Evolutionary conservation across 2,888 invertebrate genomes (phyloP).

Genomic region (Muschampia plurimacula): DNA sequence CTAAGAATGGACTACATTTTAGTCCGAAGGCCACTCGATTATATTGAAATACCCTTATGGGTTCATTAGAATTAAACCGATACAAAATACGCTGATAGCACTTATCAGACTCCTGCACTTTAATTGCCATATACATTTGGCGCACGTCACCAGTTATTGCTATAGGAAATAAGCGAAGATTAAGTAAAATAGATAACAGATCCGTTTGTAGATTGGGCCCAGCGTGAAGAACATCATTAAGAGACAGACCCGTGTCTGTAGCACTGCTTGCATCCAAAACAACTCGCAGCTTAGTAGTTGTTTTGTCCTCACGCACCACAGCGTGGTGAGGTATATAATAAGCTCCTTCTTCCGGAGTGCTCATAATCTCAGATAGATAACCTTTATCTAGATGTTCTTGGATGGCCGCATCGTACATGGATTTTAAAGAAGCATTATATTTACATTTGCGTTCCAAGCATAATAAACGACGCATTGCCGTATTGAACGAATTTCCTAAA

Average conservation of each 20-base stretch:
- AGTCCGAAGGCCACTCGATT: background rate
- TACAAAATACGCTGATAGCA: no score
- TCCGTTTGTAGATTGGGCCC: background rate
- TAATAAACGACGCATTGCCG: no score
- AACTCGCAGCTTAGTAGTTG: background rate
- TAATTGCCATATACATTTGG: background rate
- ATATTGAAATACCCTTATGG: background rate
- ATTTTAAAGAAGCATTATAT: no score
- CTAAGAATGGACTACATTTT: background rate
- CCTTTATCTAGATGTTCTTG: background rate
- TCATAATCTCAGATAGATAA: background rate
- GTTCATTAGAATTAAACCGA: background rate
- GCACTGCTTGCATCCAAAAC: constrained; percentile 4
- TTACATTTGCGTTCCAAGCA: no score
- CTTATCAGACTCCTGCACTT: background rate
- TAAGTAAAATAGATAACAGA: background rate
- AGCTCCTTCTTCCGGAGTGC: background rate
- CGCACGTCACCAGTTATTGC: background rate
- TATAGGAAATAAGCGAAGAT: background rate
- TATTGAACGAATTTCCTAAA: no score
- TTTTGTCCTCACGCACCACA: constrained; percentile 5
- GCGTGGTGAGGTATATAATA: constrained; percentile 5
- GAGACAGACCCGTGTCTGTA: background rate
- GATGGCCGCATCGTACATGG: no score
- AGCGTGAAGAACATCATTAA: background rate